Evolutionary conservation across 2,888 invertebrate genomes (phyloP), one percentile per base, ranked within the genome.

Genomic region (Adela reaumurella): DNA sequence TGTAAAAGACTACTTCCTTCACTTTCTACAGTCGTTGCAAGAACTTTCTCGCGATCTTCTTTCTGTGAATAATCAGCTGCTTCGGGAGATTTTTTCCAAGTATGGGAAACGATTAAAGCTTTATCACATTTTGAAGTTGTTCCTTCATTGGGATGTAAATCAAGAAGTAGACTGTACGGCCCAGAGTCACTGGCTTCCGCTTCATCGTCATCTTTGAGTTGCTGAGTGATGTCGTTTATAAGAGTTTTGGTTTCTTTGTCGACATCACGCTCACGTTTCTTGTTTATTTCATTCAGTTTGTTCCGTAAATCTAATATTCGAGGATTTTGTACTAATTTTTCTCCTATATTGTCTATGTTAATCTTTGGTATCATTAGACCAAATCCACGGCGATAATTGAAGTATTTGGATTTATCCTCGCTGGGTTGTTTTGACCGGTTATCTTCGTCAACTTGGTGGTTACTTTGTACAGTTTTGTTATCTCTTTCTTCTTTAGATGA

Each of bases 81-180:
- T 4, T 24, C 8, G 8, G 24, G 24, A 24, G 4, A 4, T 11
- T 8, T 35, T 35, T 35, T 35, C 35, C 35, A 35, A 14, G 8
- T 14, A 3, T 14, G 3, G 6, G 35, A 4, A 11, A 14, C 35
- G 4, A 14, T 11, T 3, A 8, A 14, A 14, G 6, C 14, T 3
- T 3, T 35, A 3, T 8, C 3, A 35, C 14, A 3, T 35, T 35
- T 35, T 35, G 35, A 35, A 35, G 35, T 35, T 8, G 35, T 14
- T 14, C 14, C 35, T 14, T 35, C 35, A 35, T 11, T 14, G 17
- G 46, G 3, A 57, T 81, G 70, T 46, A 81, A 62, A 59, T 81
- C 82, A 61, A 83, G 83, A 43, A 85, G 65, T 54, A 84, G 72
- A 57, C 84, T 84, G 56, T 83, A 84, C 3, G 85, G 84, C 49